Base-by-base conservation (phyloP, 2,113 vertebrate species). In the Grantiella picta region DNA sequence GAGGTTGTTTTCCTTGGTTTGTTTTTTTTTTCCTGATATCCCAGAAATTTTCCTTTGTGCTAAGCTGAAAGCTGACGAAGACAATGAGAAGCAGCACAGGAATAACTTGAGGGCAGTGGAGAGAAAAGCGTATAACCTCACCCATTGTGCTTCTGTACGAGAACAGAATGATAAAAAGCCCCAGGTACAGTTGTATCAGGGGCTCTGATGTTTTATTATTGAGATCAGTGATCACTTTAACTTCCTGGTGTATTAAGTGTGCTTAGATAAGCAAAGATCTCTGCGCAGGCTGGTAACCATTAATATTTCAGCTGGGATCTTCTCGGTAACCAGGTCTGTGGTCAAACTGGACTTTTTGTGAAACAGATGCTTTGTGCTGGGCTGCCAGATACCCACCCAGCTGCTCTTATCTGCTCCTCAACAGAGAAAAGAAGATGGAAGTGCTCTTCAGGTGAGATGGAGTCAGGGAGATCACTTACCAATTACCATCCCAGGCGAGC, bases 71-170 rank as follows among this genome's bases (percentile, higher is more conserved):
- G 20, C 11, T 60, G 3, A 36, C n/a, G 54, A 31, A 63, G 42
- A 18, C 0, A 3, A n/a, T 31, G 44, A 59, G 54, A n/a, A 49
- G 38, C 0, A 63, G 33, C 11, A 13, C 13, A 4, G 47, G 36
- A 75, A 27, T 63, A 56, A 66, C 10, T 3, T 18, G 19, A 63
- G 52, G 56, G 38, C 35, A 49, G 6, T 0, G 3, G 11, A 49
- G 56, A 59, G 42, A 53, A 27, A 60, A 53, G n/a, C 22, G 12
- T 40, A 0, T 49, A 6, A 36, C 45, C 29, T 80, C 52, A 64
- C 6, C 42, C 28, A 7, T 0, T 36, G 24, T n/a, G 19, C 45
- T 72, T 64, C 45, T 54, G 5, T 23, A 4, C 0, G 15, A 47
- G 10, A 36, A 53, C 49, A 54, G 17, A 22, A 11, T 10, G 33